Evolutionary conservation across 2,888 invertebrate genomes (phyloP), one percentile per base, ranked within the genome.

Genomic region (Chydorus sphaericus): DNA sequence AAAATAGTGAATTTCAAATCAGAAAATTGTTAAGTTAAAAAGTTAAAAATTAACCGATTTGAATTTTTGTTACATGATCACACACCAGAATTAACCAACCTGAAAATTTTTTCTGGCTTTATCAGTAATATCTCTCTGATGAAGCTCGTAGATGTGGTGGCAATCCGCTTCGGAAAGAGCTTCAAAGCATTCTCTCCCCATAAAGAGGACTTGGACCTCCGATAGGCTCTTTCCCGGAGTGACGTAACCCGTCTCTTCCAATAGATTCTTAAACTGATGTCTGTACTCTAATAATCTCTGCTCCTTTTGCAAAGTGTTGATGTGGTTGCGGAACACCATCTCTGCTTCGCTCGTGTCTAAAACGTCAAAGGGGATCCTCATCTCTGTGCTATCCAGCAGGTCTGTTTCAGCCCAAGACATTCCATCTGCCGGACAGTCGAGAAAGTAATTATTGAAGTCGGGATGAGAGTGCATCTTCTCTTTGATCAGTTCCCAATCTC

Each of bases 101-200:
- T 90, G 87, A 67, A 93, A 85, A 71, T 91, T 90, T 62, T 85
- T 84, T 69, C 89, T 89, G 50, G 92, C 91, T 65, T 85, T 80
- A 64, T 88, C 83, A 66, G 88, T 86, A 61, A 92, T 82, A 67
- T 88, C 87, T 64, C 85, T 77, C 73, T 96, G 94, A 71, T 94
- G 92, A 62, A 85, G 82, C 64, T 93, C 92, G 69, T 94, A 96
- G 63, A 96, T 92, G 65, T 86, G 79, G 67, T 88, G 85, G 65
- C 89, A 86, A 67, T 94, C 93, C 57, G 83, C 82, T 64, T 91
- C 91, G 0, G 87, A 81, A 54, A 96, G 75, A 11, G 88, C 86
- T 70, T 92, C 92, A 69, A 89, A 94, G 67, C 92, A 92, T 69
- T 93, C 92, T 38, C 92, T 78, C 0, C 93, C 94, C 84, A 92